Evolutionary conservation across 1,140 invertebrate genomes (phyloP), one percentile per base, ranked within the genome.

Genomic region (Leptinotarsa undecemlineata): DNA sequence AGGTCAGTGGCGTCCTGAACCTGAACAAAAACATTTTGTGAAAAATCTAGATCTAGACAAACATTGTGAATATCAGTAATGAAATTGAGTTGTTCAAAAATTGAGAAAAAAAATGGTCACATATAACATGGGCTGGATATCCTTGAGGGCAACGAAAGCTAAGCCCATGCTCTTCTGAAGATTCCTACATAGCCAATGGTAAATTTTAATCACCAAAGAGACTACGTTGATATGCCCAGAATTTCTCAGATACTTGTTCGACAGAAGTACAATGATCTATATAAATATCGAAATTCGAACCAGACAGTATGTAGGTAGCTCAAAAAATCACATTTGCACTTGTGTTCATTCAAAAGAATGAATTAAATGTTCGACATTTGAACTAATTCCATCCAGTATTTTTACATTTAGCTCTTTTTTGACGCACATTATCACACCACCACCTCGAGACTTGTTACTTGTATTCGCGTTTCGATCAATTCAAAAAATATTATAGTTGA

Each of bases 401-500:
- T 63, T 63, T 5, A 63, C 14, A 19, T 21, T 13, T 8, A 63
- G 62, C 19, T 63, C 62, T 19, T 63, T 63, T 21, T 63, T 63
- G 19, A 21, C 14, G 4, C 62, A 63, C 62, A 63, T 63, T 19
- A 63, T 63, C 0, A 63, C 62, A 17, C 62, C 14, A 63, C 4
- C 62, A 63, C 62, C 62, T 63, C 19, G 62, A 19, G 11, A 26
- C 13, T 63, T 63, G 0, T 63, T 51, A 51, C 6, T 51, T 51
- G 6, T 51, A 11, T 51, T 51, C 3, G 6, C 48, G 17, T 14
- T 51, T 51, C 48, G 6, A 51, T 51, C 48, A 14, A 1, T 51
- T 64, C 62, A 21, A 64, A 64, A 26, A 64, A 64, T 64, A 64
- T 64, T 64, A 64, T 64, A 64, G 20, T 21, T 20, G 6, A 64